Percentiles rank a stretch among this genome's conserved stretches.
phyloP scores from a whole-genome alignment of 2,797 vertebrate species.

The Acipenser oxyrinchus region DNA sequence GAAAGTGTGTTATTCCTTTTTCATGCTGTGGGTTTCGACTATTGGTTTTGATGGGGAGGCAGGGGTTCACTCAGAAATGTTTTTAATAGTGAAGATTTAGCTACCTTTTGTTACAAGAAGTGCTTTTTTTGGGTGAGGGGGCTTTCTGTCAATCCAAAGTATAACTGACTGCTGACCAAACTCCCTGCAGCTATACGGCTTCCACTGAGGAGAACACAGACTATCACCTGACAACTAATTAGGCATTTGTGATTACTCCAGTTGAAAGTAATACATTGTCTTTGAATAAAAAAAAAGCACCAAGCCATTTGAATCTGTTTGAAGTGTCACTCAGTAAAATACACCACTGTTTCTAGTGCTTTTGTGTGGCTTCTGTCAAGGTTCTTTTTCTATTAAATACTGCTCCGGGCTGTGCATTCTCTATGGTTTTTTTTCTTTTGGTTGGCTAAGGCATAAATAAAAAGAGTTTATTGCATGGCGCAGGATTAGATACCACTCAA shows the following conservation, averaged over 20 bases:
- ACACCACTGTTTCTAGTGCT: constrained; percentile 33
- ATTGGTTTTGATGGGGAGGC: constrained; percentile 44
- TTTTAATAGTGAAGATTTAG: constrained; percentile 41
- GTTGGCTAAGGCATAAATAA: neutral
- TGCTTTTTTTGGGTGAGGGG: constrained; percentile 38
- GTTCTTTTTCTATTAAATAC: neutral
- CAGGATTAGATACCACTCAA: too few relatives aligned
- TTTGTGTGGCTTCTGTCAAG: constrained; percentile 3
- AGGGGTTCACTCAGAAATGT: constrained; percentile 11
- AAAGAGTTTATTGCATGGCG: too few relatives aligned
- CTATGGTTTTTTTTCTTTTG: neutral
- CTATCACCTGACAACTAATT: constrained; percentile 67
- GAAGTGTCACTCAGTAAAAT: constrained; percentile 55
- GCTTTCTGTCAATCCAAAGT: constrained; percentile 51
- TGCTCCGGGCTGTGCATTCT: neutral
- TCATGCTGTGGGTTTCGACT: constrained; percentile 4
- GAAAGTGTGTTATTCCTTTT: too few relatives aligned
- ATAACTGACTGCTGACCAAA: constrained; percentile 52
- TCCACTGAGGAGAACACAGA: constrained; percentile 46
- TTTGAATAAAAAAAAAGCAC: constrained; percentile 52
- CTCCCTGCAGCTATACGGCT: constrained; percentile 47
- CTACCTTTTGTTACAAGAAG: constrained; percentile 55
- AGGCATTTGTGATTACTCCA: constrained; percentile 47
- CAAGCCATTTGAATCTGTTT: constrained; percentile 50
- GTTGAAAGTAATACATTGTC: constrained; percentile 57